Base-by-base conservation (phyloP, 2,797 vertebrate genomes). In the Enteromius treurensis region DNA sequence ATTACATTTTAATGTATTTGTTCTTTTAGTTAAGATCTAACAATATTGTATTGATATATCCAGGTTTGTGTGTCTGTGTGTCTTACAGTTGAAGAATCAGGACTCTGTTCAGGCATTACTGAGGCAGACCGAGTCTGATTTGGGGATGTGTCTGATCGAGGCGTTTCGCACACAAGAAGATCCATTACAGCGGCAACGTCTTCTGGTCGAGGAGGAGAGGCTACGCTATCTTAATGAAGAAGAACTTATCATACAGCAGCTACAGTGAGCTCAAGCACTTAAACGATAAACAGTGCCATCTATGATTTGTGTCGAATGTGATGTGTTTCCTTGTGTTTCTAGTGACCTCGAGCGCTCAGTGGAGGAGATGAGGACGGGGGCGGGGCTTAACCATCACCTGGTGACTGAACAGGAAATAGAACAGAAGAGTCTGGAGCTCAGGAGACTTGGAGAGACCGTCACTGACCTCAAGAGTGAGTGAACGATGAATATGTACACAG, bases 211-310 rank as follows among this genome's bases (percentile, higher is more conserved):
- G 88, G 97, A 99, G 91, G 97, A 99, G 84, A 91, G 97, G 88
- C 96, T 98, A 64, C 97, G 97, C 77, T 99, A 99, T 91, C 96
- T 98, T 74, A 98, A 98, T 74, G 97, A 98, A 90, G 97, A 99
- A 93, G 97, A 99, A 90, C 95, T 98, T 55, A 97, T 98, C 85
- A 97, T 96, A 80, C 97, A 99, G 90, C 96, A 98, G 90, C 94
- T 99, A 88, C 97, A 98, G 97, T 98, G 92, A 96, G 96, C 91
- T 64, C 73, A 34, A 8, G 7, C 26, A 19, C 53, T 9, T 19
- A 55, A 32, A 60, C 29, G 3, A 14, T 47, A 9, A 10, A 32
- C 8, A 8, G 17, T 45, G 13, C 1, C n/a, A 51, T 21, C 23
- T 75, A 6, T 34, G n/a, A 19, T 32, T 19, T 80, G 5, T 53